Conservation (phyloP, 2,113 vertebrate species). For the Eupsittula cactorum region DNA sequence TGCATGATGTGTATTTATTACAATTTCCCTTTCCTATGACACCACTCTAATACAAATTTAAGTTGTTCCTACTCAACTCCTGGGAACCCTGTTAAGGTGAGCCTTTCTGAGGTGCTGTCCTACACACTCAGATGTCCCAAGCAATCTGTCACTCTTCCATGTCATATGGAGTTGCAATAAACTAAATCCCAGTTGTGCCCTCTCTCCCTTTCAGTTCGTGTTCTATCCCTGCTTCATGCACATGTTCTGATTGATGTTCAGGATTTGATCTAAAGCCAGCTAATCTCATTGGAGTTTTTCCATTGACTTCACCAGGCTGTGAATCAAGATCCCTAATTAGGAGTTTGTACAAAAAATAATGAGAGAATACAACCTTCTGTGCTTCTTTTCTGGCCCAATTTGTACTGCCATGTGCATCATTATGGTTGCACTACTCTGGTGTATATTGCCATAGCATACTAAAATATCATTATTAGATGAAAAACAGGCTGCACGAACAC, state of each 20-base stretch:
- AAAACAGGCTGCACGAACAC: not conserved
- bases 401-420: not conserved
- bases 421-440: not conserved
- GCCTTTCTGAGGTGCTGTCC: slow-evolving; percentile 17
- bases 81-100: slow-evolving; percentile 34
- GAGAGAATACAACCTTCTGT: slow-evolving; percentile 21
- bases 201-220: not conserved
- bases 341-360: not conserved
- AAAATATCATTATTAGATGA: not conserved
- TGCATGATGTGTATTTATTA: slow-evolving; percentile 25
- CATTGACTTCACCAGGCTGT: not conserved
- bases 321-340: slow-evolving; percentile 15
- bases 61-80: not conserved
- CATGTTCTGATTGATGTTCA: not conserved
- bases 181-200: not conserved
- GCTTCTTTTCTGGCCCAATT: not conserved
- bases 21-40: slow-evolving; percentile 23
- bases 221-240: not conserved
- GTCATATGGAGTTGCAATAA: not conserved
- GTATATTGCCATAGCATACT: not conserved
- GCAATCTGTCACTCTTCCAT: not conserved
- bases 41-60: slow-evolving; percentile 34
- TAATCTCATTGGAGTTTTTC: not conserved
- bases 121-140: slow-evolving; percentile 16
- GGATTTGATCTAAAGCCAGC: slow-evolving; percentile 2